phyloP scores from a whole-genome alignment of 2,797 vertebrate species.

The Fratercula arctica region DNA sequence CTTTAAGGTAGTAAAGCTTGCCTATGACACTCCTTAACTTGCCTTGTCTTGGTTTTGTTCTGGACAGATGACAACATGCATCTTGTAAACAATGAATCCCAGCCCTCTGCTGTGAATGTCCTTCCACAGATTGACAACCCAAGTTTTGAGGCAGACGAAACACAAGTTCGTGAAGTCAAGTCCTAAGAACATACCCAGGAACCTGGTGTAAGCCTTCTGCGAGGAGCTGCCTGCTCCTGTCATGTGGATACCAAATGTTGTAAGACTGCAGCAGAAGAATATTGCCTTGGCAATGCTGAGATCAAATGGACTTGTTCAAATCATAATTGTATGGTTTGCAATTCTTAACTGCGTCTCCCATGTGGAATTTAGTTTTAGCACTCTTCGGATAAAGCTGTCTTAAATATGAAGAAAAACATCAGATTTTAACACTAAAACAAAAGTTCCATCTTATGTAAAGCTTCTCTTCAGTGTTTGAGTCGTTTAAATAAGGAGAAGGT shows the following conservation, averaged over 20 bases:
- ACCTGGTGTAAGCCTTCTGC: conserved; percentile 44
- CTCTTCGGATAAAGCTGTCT: conserved; percentile 63
- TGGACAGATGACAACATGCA: conserved; percentile 73
- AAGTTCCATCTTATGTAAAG: conserved; percentile 44
- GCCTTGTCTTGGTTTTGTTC: background rate
- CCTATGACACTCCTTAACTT: background rate
- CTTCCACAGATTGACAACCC: conserved; percentile 85
- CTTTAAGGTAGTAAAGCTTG: background rate
- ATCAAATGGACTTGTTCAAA: conserved; percentile 61
- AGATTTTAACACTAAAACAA: conserved; percentile 52
- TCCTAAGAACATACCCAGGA: conserved; percentile 54
- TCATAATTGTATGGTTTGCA: conserved; percentile 63
- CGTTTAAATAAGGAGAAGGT: conserved; percentile 45
- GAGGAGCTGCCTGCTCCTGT: conserved; percentile 64
- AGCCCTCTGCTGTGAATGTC: conserved; percentile 60
- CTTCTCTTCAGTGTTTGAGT: conserved; percentile 50
- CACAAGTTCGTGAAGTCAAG: conserved; percentile 50
- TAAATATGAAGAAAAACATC: conserved; percentile 51
- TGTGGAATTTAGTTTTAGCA: conserved; percentile 56
- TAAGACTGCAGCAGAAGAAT: conserved; percentile 56
- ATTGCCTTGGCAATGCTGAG: conserved; percentile 51
- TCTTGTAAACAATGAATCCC: conserved; percentile 71
- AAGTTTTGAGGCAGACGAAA: conserved; percentile 81
- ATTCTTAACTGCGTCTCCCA: conserved; percentile 63
- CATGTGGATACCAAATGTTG: background rate